Percentiles rank a stretch among this genome's conserved stretches.
Evolutionary conservation across 2,888 invertebrate species (phyloP).

Genomic region (Netelia virgata): DNA sequence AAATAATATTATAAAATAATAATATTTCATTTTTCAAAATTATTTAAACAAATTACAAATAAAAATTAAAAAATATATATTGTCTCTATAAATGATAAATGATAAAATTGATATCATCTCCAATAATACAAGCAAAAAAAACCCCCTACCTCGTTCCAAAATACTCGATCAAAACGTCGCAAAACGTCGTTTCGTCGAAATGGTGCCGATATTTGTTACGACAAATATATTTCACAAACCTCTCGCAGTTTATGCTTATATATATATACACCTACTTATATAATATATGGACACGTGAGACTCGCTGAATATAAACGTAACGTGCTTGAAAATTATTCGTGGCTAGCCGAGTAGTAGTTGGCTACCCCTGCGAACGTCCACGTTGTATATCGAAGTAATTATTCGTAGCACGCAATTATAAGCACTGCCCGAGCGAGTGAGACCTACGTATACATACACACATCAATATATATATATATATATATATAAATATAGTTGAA

Average conservation of each 20-base stretch:
- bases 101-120: too few relatives aligned
- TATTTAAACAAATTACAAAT: too few relatives aligned
- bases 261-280: neutral
- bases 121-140: too few relatives aligned
- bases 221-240: conserved; percentile 7
- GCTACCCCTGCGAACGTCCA: conserved; percentile 66
- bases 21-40: too few relatives aligned
- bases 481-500: conserved; percentile 15
- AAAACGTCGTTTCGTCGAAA: conserved; percentile 4
- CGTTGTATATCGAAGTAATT: conserved; percentile 77
- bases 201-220: neutral
- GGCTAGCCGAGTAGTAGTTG: conserved; percentile 51
- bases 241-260: neutral
- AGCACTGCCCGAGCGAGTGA: conserved; percentile 65
- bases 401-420: conserved; percentile 83
- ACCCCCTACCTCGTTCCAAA: too few relatives aligned
- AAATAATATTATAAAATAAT: too few relatives aligned
- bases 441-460: conserved; percentile 24
- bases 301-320: neutral
- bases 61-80: too few relatives aligned
- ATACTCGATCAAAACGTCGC: too few relatives aligned
- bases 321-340: conserved; percentile 55
- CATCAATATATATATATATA: conserved; percentile 11
- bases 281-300: neutral
- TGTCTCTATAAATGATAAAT: too few relatives aligned